Evolutionary conservation across 2,888 invertebrate genomes (phyloP).

Genomic region (Pherbina coryleti): DNA sequence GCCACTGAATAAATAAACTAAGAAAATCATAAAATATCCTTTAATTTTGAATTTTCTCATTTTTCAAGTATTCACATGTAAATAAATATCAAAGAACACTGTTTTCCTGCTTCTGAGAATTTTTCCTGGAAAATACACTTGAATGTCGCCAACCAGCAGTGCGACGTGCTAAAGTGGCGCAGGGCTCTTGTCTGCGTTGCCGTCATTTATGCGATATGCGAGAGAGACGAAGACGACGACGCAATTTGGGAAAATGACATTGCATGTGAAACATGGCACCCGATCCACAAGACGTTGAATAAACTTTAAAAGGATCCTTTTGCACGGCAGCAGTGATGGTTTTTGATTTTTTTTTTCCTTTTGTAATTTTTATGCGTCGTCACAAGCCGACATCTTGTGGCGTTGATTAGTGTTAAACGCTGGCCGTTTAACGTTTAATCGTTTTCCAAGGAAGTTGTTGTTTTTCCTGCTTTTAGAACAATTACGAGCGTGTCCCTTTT

Average conservation of each 20-base stretch:
- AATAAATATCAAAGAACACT: too few relatives aligned
- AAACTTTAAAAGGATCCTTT: not conserved
- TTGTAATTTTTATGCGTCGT: conserved; percentile 10
- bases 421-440: conserved; percentile 28
- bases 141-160: not conserved
- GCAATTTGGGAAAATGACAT: not conserved
- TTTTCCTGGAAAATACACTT: not conserved
- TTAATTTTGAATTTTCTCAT: too few relatives aligned
- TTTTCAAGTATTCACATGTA: too few relatives aligned
- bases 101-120: too few relatives aligned
- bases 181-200: not conserved
- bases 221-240: not conserved
- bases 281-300: not conserved
- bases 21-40: too few relatives aligned
- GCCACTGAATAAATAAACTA: too few relatives aligned
- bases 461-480: conserved; percentile 1
- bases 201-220: not conserved
- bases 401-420: conserved; percentile 35
- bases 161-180: not conserved
- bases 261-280: conserved; percentile 13
- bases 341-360: not conserved
- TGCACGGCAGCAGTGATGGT: too few relatives aligned
- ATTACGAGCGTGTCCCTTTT: conserved; percentile 23
- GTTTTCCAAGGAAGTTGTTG: not conserved
- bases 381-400: conserved; percentile 10